A percentile compares a stretch with the other conserved stretches of the same genome.
Evolutionary conservation across 2,888 invertebrate genomes (phyloP).

Genomic region (Aphodius sticticus): DNA sequence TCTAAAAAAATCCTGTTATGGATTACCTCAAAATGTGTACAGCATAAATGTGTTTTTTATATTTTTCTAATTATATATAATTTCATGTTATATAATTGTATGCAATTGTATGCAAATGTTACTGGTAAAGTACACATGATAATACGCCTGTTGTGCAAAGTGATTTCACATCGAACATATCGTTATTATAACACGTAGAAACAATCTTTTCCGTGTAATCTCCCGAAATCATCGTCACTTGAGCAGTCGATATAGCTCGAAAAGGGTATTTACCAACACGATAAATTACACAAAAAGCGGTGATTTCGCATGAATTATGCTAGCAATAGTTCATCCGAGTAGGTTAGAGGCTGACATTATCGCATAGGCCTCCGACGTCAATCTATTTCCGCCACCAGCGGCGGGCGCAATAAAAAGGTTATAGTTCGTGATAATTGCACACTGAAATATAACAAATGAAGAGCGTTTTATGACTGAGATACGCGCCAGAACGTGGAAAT

Average conservation of each 20-base stretch:
- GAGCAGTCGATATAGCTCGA: neutral
- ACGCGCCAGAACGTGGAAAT: neutral
- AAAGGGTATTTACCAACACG: neutral
- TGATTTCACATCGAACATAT: too few species aligned
- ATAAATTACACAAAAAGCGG: slow-evolving; percentile 6
- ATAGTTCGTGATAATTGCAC: slow-evolving; percentile 33
- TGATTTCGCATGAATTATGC: neutral
- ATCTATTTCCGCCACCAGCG: neutral
- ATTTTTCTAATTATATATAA: too few species aligned
- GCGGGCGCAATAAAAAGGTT: neutral
- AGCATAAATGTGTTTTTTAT: too few species aligned
- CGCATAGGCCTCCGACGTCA: neutral
- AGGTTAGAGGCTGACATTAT: neutral
- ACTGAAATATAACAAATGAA: slow-evolving; percentile 37
- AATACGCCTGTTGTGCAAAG: too few species aligned
- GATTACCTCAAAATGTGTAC: too few species aligned
- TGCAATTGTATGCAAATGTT: too few species aligned
- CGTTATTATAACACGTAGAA: too few species aligned
- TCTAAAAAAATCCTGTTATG: too few species aligned
- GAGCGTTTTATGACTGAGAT: slow-evolving; percentile 32
- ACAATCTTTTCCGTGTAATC: too few species aligned
- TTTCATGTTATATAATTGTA: too few species aligned
- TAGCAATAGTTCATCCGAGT: neutral
- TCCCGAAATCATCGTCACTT: too few species aligned
- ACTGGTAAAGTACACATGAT: too few species aligned